Conservation (phyloP, 2,113 vertebrate genomes). For the Perca fluviatilis region DNA sequence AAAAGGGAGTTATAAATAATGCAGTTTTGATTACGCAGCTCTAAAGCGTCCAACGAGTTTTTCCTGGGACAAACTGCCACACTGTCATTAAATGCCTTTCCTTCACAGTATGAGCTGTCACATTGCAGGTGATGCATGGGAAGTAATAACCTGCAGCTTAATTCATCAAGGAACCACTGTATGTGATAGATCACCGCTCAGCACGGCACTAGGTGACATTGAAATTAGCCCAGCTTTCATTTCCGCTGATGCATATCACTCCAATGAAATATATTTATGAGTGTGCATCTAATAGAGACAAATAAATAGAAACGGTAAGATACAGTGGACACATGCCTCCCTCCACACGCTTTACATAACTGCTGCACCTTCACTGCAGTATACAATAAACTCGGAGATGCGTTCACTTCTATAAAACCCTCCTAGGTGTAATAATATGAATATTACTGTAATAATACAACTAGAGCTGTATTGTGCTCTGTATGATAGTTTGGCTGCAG, state of each 20-base stretch:
- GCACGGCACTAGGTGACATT: constrained; percentile 22
- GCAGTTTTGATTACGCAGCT: constrained; percentile 10
- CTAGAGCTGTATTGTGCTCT: constrained; percentile 3
- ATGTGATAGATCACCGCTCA: constrained; percentile 59
- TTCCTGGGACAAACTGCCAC: constrained; percentile 43
- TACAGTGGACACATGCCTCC: neutral
- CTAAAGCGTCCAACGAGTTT: constrained; percentile 33
- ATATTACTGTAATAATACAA: constrained; percentile 44
- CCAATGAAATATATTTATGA: constrained; percentile 25
- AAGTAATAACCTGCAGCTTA: constrained; percentile 70
- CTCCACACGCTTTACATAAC: neutral
- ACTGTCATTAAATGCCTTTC: constrained; percentile 56
- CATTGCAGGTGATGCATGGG: constrained; percentile 58
- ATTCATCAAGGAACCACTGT: constrained; percentile 51
- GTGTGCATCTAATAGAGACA: constrained; percentile 28
- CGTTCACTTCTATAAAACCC: constrained; percentile 22
- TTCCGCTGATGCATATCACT: constrained; percentile 40
- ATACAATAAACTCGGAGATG: constrained; percentile 18
- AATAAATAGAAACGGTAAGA: constrained; percentile 1
- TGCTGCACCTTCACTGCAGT: constrained; percentile 7
- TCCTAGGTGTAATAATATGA: constrained; percentile 59
- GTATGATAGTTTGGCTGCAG: constrained; percentile 16
- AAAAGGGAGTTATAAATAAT: constrained; percentile 44
- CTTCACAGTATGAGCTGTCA: constrained; percentile 62
- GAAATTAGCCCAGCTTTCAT: constrained; percentile 56